Evolutionary conservation across 2,797 vertebrate genomes (phyloP), one percentile per base, ranked within the genome.

Genomic region (Hyperoplus lanceolatus): DNA sequence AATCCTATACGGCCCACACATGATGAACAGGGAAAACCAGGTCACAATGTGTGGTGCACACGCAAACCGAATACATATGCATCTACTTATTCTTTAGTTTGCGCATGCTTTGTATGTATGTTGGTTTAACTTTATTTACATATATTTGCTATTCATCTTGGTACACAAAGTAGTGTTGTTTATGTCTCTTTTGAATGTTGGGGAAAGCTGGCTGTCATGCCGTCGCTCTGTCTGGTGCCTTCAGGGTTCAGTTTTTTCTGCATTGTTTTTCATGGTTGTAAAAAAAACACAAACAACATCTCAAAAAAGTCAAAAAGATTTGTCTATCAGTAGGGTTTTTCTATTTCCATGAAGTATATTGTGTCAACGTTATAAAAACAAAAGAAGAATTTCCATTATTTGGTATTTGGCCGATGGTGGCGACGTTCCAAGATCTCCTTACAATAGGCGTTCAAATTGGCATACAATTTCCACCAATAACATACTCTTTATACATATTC

Each of bases 1-100:
- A 85, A 89, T 90, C 80, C 67, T 57, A 29, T 29, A 56, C 5
- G 15, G 84, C 76, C 75, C 68, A 84, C 77, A 57, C 77, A 77
- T 54, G 8, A 73, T 69, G 12, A 71, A 68, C 51, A 69, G 63
- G 45, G 56, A 70, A 67, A 57, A 36, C 8, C 29, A 36, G 71
- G 45, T 73, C 70, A 71, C 41, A 29, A 49, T 42, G 71, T 43
- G 41, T 21, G 56, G 38, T 54, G 3, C 36, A 5, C 29, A 48
- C 7, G 39, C 36, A 73, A 57, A 61, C 45, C 43, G 36, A 39
- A 57, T 10, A 29, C 61, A 46, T 21, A 14, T 70, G 46, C 43
- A 57, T 79, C 42, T 51, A 14, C 8, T 46, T 63, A 38, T 7
- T 9, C n/a, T n/a, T 55, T 50, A 50, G 14, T 13, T n/a, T 51